These are phyloP conservation scores for Lamellibrachia luymesi DNA, from an alignment of 1,140 invertebrate genomes.

Conservation along the genomic window DNA sequence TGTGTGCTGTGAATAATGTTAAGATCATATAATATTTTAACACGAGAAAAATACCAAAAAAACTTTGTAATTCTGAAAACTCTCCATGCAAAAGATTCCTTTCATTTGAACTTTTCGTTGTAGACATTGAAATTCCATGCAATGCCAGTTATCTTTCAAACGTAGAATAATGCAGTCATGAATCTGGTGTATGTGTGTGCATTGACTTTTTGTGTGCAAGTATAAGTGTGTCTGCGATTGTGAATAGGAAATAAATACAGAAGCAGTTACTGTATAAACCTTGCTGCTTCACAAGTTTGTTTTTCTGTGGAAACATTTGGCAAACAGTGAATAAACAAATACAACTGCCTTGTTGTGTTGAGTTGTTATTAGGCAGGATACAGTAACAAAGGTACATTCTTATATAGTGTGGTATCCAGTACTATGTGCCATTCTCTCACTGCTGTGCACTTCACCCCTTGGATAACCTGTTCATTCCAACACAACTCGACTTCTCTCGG, in stretches of 20 bases:
- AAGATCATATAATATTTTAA: not conserved
- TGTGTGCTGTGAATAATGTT: not conserved
- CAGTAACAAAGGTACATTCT: no score
- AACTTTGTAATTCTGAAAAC: not conserved
- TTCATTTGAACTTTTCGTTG: not conserved
- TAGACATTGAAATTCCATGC: not conserved
- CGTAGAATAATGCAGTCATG: not conserved
- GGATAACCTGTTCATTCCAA: no score
- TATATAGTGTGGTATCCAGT: no score
- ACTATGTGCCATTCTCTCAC: no score
- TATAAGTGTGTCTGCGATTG: not conserved
- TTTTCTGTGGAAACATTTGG: not conserved
- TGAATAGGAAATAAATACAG: conserved; percentile 1
- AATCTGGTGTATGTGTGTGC: not conserved
- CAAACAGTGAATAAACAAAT: conserved; percentile 1
- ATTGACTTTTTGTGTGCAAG: not conserved
- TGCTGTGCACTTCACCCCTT: no score
- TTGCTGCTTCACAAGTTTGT: not conserved
- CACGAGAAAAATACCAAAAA: not conserved
- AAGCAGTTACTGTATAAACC: not conserved
- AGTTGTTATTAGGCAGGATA: not conserved
- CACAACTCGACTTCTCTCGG: no score
- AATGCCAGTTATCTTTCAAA: not conserved
- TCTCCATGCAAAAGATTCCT: not conserved
- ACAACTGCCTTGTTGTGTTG: not conserved